Percentiles rank a stretch among this genome's conserved stretches.
Evolutionary conservation across 1,140 invertebrate genomes (phyloP).

Genomic region (Laupala kohalensis): DNA sequence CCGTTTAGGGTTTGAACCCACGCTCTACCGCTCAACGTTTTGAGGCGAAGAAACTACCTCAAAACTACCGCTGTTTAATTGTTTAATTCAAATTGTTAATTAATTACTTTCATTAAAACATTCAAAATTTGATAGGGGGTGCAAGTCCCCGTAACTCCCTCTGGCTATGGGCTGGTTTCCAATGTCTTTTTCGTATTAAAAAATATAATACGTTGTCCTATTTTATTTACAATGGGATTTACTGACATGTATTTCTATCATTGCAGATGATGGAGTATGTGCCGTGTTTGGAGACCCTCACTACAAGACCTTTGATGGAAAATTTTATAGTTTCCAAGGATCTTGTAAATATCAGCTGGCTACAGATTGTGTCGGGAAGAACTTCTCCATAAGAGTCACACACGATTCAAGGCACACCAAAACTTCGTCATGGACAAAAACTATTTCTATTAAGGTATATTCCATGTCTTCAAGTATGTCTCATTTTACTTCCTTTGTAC

Average conservation of each 20-base stretch:
- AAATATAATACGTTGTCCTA: not conserved
- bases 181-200: not conserved
- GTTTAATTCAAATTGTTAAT: no score
- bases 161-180: not conserved
- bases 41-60: no score
- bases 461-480: not conserved
- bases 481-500: not conserved
- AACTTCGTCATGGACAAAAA: slow-evolving; percentile 75
- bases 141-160: no score
- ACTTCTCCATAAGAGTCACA: slow-evolving; percentile 76
- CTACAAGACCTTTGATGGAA: slow-evolving; percentile 85
- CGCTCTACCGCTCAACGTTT: no score
- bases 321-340: slow-evolving; percentile 81
- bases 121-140: no score
- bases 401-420: slow-evolving; percentile 69
- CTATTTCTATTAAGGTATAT: slow-evolving; percentile 58
- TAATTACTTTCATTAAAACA: no score
- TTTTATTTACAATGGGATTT: not conserved
- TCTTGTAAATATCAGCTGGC: slow-evolving; percentile 79
- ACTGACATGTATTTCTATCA: slow-evolving; percentile 17
- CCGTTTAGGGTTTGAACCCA: no score
- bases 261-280: slow-evolving; percentile 67
- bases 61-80: no score
- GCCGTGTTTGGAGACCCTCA: slow-evolving; percentile 88
- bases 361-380: slow-evolving; percentile 62